Evolutionary conservation across 2,888 invertebrate species (phyloP).

Genomic region (Caenorhabditis drosophilae): DNA sequence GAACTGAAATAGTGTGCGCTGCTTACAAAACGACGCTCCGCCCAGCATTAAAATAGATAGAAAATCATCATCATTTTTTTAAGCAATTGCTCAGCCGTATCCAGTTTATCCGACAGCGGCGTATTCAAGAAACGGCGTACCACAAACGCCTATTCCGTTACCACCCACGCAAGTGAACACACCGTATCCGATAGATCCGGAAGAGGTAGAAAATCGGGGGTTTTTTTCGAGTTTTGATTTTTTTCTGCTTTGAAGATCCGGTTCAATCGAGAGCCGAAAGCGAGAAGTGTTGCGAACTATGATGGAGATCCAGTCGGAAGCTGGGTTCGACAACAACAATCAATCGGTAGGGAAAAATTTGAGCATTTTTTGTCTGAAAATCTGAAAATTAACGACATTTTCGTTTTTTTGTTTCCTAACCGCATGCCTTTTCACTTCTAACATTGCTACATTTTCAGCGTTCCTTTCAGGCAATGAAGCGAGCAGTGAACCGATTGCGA

Average conservation of each 20-base stretch:
- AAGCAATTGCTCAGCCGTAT: conserved; percentile 42
- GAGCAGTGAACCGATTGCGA: conserved; percentile 49
- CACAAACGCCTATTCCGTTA: conserved; percentile 41
- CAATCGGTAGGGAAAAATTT: conserved; percentile 28
- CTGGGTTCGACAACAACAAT: conserved; percentile 54
- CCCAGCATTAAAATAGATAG: conserved; percentile 8
- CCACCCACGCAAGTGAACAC: conserved; percentile 41
- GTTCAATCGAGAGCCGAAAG: conserved; percentile 23
- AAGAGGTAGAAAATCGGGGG: conserved; percentile 13
- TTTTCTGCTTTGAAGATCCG: conserved; percentile 11
- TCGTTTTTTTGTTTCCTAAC: conserved; percentile 10
- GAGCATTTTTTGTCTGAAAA: neutral
- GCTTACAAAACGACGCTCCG: no score
- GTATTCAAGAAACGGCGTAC: conserved; percentile 42
- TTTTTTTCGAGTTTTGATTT: no score
- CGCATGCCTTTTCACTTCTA: conserved; percentile 15
- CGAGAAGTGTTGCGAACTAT: conserved; percentile 19
- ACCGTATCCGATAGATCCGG: conserved; percentile 44
- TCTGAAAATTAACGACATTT: neutral
- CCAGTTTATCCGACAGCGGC: conserved; percentile 30
- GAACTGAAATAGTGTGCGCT: no score
- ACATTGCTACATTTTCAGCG: conserved; percentile 27
- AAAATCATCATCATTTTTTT: conserved; percentile 10
- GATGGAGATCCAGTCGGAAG: conserved; percentile 52
- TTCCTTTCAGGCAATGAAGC: conserved; percentile 43